Percentiles rank a stretch among this genome's conserved stretches.
These are phyloP conservation scores for Invenusta paracnida DNA, from an alignment of 2,888 invertebrate species.

Conservation along the genomic window DNA sequence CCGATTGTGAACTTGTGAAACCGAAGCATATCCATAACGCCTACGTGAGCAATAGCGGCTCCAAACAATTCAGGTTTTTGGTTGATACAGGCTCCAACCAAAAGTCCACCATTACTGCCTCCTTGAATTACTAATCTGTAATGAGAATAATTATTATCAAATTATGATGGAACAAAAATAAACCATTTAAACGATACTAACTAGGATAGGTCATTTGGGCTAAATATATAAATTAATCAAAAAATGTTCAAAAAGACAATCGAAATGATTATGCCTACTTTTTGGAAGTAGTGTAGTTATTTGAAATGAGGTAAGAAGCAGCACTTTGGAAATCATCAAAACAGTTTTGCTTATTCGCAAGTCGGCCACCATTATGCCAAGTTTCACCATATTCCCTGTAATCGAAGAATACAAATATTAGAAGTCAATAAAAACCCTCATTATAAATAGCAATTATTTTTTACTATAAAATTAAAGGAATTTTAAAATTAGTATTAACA, in stretches of 20 bases:
- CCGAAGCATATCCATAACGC: slow-evolving; percentile 91
- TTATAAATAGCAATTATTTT: too few species aligned
- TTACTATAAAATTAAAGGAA: too few species aligned
- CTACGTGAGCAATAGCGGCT: slow-evolving; percentile 85
- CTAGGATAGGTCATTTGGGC: too few species aligned
- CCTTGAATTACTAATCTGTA: slow-evolving; percentile 76
- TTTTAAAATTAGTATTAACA: too few species aligned
- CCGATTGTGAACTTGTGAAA: slow-evolving; percentile 96
- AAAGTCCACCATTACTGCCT: slow-evolving; percentile 89
- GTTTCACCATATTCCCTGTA: slow-evolving; percentile 83
- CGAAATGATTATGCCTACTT: too few species aligned
- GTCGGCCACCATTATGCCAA: slow-evolving; percentile 88
- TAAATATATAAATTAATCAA: too few species aligned
- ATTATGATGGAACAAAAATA: too few species aligned
- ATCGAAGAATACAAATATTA: neutral
- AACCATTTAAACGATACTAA: too few species aligned
- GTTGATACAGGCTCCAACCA: slow-evolving; percentile 89
- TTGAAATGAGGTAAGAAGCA: slow-evolving; percentile 76
- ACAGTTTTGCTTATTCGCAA: slow-evolving; percentile 87
- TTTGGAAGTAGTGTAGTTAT: slow-evolving; percentile 72
- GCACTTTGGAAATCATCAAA: slow-evolving; percentile 93
- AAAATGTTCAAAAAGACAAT: too few species aligned
- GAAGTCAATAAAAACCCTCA: too few species aligned
- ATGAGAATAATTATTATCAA: slow-evolving; percentile 32
- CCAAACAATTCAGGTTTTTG: slow-evolving; percentile 90